These are phyloP conservation scores for Hypanus sabinus DNA, from an alignment of 2,113 vertebrate genomes.

Conservation along the genomic window DNA sequence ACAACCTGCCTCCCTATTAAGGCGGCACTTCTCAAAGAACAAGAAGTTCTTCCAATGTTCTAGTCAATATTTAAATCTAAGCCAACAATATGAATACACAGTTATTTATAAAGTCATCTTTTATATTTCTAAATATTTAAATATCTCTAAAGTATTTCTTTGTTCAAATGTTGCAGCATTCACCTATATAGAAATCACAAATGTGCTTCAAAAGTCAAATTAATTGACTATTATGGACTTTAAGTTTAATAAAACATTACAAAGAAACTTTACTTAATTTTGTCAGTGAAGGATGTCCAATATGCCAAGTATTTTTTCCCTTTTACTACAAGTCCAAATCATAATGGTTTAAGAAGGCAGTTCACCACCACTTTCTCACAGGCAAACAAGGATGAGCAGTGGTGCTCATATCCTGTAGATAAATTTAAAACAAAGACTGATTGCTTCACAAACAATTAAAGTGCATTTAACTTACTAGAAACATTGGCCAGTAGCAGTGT, in stretches of 20 bases:
- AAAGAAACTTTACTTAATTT: not conserved
- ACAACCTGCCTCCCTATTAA: not conserved
- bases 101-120: not conserved
- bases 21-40: not conserved
- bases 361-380: too few species aligned
- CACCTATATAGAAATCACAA: not conserved
- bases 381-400: too few species aligned
- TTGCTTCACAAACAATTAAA: not conserved
- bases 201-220: not conserved
- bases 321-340: not conserved
- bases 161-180: not conserved
- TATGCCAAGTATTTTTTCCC: not conserved
- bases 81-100: not conserved
- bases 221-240: not conserved
- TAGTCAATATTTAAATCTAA: not conserved
- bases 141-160: not conserved
- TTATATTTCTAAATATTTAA: too few species aligned
- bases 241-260: too few species aligned
- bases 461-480: not conserved
- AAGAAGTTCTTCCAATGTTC: not conserved
- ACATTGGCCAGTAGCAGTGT: not conserved
- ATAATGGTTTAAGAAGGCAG: too few species aligned
- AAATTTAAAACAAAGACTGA: too few species aligned
- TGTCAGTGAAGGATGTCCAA: not conserved
- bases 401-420: too few species aligned